These are phyloP conservation scores for Paraescarpia echinospica DNA, from an alignment of 1,140 invertebrate genomes.

Conservation along the genomic window DNA sequence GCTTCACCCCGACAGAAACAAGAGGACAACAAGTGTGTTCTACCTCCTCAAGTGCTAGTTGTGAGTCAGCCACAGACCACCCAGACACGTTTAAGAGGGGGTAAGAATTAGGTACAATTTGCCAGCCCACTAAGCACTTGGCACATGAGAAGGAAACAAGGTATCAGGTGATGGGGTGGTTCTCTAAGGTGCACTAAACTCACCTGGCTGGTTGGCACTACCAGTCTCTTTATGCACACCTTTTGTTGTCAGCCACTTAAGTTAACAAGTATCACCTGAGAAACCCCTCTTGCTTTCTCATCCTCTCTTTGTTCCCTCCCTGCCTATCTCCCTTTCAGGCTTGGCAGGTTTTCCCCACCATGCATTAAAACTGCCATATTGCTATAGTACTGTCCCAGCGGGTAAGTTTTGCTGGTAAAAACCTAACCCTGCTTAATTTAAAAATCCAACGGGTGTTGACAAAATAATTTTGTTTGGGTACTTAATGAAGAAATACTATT, in stretches of 20 bases:
- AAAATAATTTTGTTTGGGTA: not conserved
- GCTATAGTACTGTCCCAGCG: too few relatives aligned
- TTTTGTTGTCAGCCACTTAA: not conserved
- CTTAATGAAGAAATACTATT: not conserved
- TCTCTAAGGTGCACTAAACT: not conserved
- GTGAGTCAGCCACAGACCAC: not conserved
- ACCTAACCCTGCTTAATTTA: not conserved
- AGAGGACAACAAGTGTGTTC: too few relatives aligned
- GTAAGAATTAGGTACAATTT: conserved; percentile 1
- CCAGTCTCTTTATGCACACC: not conserved
- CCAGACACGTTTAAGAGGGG: not conserved
- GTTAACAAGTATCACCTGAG: not conserved
- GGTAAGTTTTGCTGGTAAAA: not conserved
- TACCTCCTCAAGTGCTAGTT: not conserved
- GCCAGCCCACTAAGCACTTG: not conserved
- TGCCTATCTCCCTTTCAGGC: too few relatives aligned
- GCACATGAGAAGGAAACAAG: not conserved
- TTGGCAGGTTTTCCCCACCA: too few relatives aligned
- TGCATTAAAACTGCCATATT: too few relatives aligned
- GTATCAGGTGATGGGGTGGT: not conserved
- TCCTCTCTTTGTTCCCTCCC: too few relatives aligned
- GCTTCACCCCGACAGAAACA: too few relatives aligned
- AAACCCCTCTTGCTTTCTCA: not conserved
- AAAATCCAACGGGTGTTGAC: not conserved
- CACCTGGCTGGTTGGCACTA: not conserved